Evolutionary conservation across 2,888 invertebrate genomes (phyloP).

Genomic region (Temnothorax rugatulus): DNA sequence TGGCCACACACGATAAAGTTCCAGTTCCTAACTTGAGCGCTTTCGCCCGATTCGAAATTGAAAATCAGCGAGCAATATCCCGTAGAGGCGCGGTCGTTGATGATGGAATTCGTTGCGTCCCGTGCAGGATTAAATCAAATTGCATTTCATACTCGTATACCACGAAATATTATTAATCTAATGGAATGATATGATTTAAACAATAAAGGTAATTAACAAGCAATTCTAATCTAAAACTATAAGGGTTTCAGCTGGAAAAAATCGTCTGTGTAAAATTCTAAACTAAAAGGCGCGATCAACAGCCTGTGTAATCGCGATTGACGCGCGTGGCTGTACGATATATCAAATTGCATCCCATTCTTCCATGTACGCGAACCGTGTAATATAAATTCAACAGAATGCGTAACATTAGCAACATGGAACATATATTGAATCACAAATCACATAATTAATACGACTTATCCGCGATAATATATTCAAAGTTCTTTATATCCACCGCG

Average conservation of each 20-base stretch:
- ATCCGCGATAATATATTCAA: conserved; percentile 22
- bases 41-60: neutral
- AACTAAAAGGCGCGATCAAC: conserved; percentile 3
- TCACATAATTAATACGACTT: conserved; percentile 28
- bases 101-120: conserved; percentile 6
- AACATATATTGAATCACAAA: conserved; percentile 23
- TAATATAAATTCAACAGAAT: neutral
- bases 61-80: conserved; percentile 13
- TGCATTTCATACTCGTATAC: neutral
- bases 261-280: neutral
- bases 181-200: neutral
- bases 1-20: conserved; percentile 15
- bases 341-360: conserved; percentile 8
- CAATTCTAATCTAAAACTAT: neutral
- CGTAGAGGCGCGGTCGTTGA: neutral
- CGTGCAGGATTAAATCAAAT: neutral
- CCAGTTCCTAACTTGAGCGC: conserved; percentile 2
- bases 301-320: neutral
- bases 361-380: neutral
- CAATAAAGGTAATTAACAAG: neutral
- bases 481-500: neutral
- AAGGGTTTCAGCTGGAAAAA: no score
- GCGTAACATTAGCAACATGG: neutral
- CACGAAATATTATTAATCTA: neutral
- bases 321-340: no score